Evolutionary conservation across 2,888 invertebrate genomes (phyloP).

Genomic region (Himalopsyche anomala): DNA sequence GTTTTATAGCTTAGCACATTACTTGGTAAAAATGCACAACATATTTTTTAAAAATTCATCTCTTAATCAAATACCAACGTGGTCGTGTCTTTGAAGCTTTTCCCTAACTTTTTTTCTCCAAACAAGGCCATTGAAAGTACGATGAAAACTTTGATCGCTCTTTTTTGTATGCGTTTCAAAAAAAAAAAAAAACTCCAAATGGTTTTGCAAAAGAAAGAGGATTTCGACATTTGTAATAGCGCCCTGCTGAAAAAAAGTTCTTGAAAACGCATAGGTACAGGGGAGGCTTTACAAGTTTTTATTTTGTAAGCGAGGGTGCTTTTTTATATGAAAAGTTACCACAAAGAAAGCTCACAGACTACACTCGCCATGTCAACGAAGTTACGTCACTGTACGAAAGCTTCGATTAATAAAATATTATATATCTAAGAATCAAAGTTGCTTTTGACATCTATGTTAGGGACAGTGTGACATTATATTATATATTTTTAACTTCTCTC

Average conservation of each 20-base stretch:
- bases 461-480: background rate
- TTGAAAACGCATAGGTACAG: constrained; percentile 17
- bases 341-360: background rate
- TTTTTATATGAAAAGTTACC: constrained; percentile 38
- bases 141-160: constrained; percentile 18
- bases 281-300: constrained; percentile 10
- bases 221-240: constrained; percentile 24
- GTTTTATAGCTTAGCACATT: too few relatives aligned
- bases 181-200: constrained; percentile 27
- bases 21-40: too few relatives aligned
- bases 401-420: background rate
- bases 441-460: background rate
- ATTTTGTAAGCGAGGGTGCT: constrained; percentile 17
- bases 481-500: too few relatives aligned
- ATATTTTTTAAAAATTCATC: constrained; percentile 3
- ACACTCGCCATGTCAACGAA: background rate
- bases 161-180: constrained; percentile 37
- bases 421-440: constrained; percentile 3
- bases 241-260: constrained; percentile 4
- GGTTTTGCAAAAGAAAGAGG: constrained; percentile 17
- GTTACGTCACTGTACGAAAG: background rate
- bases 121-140: constrained; percentile 28
- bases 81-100: constrained; percentile 30
- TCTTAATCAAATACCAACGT: background rate
- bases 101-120: background rate